These are phyloP conservation scores for Microcebus griseorufus DNA, from an alignment of 2,113 vertebrate genomes.

Conservation along the genomic window DNA sequence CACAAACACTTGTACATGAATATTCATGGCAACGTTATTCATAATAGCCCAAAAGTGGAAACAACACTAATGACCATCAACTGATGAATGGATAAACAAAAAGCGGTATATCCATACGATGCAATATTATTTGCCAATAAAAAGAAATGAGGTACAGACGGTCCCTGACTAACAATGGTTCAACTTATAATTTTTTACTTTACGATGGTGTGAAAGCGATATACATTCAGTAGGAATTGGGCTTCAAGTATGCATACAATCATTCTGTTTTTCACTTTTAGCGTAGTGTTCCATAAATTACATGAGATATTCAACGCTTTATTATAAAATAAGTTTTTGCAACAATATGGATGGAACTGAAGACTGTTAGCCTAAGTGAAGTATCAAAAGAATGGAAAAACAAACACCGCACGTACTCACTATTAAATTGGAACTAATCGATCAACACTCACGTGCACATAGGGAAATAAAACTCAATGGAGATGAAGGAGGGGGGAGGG, in stretches of 20 bases:
- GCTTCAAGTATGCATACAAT: not conserved
- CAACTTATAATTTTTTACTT: not conserved
- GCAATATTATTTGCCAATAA: not conserved
- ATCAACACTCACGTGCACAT: too few species aligned
- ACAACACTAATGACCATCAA: not conserved
- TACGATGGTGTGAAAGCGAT: not conserved
- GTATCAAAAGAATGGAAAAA: too few species aligned
- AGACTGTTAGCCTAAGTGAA: too few species aligned
- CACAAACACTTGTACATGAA: not conserved
- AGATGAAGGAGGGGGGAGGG: too few species aligned
- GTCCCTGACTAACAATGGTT: not conserved
- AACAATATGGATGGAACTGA: too few species aligned
- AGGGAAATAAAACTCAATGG: too few species aligned
- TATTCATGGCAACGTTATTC: slow-evolving; percentile 33
- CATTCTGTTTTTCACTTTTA: not conserved
- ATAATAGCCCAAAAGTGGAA: not conserved
- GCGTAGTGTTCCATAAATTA: not conserved
- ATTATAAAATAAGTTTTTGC: not conserved
- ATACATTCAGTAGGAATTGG: not conserved
- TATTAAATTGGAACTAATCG: too few species aligned
- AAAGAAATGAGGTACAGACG: not conserved
- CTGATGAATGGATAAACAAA: slow-evolving; percentile 25
- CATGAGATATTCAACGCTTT: not conserved
- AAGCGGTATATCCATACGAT: not conserved
- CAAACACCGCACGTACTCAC: too few species aligned